Evolutionary conservation across 2,888 invertebrate genomes (phyloP), one percentile per base, ranked within the genome.

Genomic region (Lordiphosa andalusiaca): DNA sequence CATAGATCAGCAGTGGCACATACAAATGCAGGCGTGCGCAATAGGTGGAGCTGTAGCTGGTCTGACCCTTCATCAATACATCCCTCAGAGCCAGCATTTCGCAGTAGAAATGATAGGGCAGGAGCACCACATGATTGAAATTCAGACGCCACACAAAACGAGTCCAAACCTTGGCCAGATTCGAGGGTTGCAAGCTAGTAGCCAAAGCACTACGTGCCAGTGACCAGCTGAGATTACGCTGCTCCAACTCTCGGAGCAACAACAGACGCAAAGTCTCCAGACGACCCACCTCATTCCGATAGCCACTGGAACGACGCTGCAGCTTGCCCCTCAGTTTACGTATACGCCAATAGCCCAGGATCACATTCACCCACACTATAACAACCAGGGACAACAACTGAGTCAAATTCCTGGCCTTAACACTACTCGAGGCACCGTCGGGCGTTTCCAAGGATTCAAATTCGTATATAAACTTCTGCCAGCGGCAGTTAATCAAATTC

Each of bases 391-490:
- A 93, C 1, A 92, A 84, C 23, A 93, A 66, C 55, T 89, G 87
- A 19, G 83, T 86, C 7, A 89, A 49, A 61, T 86, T 87, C 3
- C 77, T 80, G 41, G 86, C 86, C 58, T 67, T 83, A 13, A 78
- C 69, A 19, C 61, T 35, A 5, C 69, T 47, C 6, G 58, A 62
- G 6, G 60, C 25, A 0, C 86, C 87, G 48, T 89, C 89, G 0
- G 94, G 93, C 54, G 93, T 92, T 85, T 95, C 95, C 4, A 93
- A 89, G 0, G 95, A 95, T 86, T 95, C 95, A 68, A 94, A 94
- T 76, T 93, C 93, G 21, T 93, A 93, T 5, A 95, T 92, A 71
- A 95, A 95, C 77, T 95, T 94, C 82, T 95, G 95, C 95, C 95
- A 95, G 16, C 92, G 91, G 72, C 95, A 95, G 13, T 93, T 92